phyloP scores from a whole-genome alignment of 1,140 invertebrate species.

The Aphelenchoides besseyi region DNA sequence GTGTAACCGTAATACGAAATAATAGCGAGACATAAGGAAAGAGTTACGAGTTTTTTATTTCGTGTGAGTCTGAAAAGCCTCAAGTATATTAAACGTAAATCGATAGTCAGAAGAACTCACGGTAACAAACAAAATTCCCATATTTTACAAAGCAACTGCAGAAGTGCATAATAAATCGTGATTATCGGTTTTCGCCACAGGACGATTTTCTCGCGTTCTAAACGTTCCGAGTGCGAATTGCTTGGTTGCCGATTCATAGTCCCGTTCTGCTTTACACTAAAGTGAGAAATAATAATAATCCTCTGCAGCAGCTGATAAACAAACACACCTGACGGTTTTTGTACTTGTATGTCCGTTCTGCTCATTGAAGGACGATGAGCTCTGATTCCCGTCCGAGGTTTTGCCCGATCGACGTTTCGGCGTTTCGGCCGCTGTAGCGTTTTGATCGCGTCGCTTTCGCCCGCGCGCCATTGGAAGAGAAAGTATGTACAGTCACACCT shows the following conservation, averaged over 20 bases:
- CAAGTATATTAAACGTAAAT: too few species aligned
- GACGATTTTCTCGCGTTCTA: slow-evolving; percentile 45
- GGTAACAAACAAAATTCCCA: slow-evolving; percentile 33
- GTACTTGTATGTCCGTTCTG: not conserved
- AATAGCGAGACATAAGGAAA: slow-evolving; percentile 16
- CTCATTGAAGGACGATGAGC: not conserved
- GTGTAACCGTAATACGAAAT: slow-evolving; percentile 38
- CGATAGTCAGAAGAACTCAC: too few species aligned
- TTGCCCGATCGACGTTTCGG: not conserved
- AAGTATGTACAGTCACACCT: not conserved
- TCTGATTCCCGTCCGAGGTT: not conserved
- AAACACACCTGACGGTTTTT: not conserved
- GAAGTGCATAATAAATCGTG: slow-evolving; percentile 40
- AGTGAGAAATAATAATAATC: not conserved
- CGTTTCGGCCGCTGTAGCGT: not conserved
- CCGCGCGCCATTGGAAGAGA: not conserved
- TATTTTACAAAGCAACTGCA: slow-evolving; percentile 31
- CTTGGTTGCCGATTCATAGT: not conserved
- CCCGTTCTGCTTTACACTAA: not conserved
- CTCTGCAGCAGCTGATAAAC: not conserved
- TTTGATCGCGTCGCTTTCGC: not conserved
- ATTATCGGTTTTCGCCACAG: slow-evolving; percentile 38
- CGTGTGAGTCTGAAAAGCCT: too few species aligned
- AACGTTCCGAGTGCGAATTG: not conserved
- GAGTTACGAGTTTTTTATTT: too few species aligned